Evolutionary conservation across 2,888 invertebrate species (phyloP).

Genomic region (Cosmorhoe ocellata): DNA sequence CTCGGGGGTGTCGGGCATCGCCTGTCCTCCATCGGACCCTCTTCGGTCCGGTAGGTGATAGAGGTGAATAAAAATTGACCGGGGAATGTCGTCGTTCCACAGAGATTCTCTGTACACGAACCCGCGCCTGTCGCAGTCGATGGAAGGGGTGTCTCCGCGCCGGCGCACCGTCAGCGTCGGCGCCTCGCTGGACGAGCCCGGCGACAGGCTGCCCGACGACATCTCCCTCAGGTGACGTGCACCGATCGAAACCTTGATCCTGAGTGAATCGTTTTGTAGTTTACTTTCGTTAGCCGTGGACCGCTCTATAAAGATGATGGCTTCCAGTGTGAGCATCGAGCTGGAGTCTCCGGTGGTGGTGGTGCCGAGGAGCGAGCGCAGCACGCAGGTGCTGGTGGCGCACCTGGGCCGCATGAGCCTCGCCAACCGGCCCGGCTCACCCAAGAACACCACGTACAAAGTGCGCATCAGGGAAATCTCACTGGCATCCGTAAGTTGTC

Average conservation of each 20-base stretch:
- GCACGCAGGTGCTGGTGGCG: conserved; percentile 93
- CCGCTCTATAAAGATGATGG: no score
- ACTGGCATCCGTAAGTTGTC: conserved; percentile 85
- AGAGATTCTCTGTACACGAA: conserved; percentile 82
- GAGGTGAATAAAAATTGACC: no score
- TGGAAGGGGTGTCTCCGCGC: conserved; percentile 69
- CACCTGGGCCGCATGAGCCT: conserved; percentile 94
- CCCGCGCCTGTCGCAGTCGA: conserved; percentile 75
- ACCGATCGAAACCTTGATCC: no score
- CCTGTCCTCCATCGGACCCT: no score
- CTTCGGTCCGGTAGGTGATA: no score
- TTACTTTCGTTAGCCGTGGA: not conserved
- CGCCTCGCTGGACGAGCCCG: conserved; percentile 72
- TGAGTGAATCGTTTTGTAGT: no score
- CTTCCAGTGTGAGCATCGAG: conserved; percentile 90
- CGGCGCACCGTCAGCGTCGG: conserved; percentile 67
- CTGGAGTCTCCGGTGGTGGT: conserved; percentile 96
- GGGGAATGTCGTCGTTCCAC: not conserved
- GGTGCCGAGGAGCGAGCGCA: conserved; percentile 89
- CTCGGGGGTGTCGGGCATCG: no score
- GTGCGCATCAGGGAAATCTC: conserved; percentile 94
- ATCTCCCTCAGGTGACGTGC: conserved; percentile 61
- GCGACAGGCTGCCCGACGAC: conserved; percentile 57
- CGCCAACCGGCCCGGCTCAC: conserved; percentile 67
- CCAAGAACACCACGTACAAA: conserved; percentile 72